phyloP scores from a whole-genome alignment of 2,888 invertebrate species.

The Gisinianus flammeolus region DNA sequence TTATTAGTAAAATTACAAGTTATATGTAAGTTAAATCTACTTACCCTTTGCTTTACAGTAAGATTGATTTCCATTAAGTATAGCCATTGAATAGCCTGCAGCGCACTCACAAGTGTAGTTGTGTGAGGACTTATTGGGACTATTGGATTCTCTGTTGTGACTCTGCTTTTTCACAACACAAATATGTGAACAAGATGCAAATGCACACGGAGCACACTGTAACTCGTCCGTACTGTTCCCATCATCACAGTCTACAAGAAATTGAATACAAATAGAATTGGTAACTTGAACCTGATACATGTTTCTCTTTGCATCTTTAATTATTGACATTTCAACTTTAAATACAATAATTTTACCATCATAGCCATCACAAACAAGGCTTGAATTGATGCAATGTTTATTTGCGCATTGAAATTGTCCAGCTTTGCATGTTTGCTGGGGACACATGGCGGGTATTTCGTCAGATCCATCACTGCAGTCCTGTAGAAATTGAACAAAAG shows the following conservation, averaged over 20 bases:
- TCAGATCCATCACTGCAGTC: conserved; percentile 40
- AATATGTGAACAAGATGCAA: conserved; percentile 79
- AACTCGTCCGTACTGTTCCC: conserved; percentile 62
- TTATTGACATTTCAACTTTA: conserved; percentile 1
- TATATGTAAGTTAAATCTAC: no score
- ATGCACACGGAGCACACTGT: conserved; percentile 67
- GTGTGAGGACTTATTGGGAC: not conserved
- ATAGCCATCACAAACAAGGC: conserved; percentile 60
- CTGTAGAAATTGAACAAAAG: not conserved
- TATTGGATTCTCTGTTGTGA: not conserved
- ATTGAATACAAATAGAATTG: not conserved
- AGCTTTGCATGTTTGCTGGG: conserved; percentile 29
- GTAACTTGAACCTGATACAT: not conserved
- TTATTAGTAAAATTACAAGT: no score
- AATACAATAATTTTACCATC: conserved; percentile 48
- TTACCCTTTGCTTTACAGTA: conserved; percentile 63
- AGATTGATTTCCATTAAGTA: conserved; percentile 58
- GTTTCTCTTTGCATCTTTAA: not conserved
- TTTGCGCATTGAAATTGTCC: conserved; percentile 61
- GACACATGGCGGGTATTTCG: conserved; percentile 38
- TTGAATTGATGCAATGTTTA: conserved; percentile 60
- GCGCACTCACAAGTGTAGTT: conserved; percentile 70
- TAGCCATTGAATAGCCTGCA: conserved; percentile 66
- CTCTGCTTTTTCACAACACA: conserved; percentile 70
- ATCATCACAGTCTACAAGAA: conserved; percentile 2